Conservation (phyloP, 1,140 invertebrate species). For the Zaprionus taronus region DNA sequence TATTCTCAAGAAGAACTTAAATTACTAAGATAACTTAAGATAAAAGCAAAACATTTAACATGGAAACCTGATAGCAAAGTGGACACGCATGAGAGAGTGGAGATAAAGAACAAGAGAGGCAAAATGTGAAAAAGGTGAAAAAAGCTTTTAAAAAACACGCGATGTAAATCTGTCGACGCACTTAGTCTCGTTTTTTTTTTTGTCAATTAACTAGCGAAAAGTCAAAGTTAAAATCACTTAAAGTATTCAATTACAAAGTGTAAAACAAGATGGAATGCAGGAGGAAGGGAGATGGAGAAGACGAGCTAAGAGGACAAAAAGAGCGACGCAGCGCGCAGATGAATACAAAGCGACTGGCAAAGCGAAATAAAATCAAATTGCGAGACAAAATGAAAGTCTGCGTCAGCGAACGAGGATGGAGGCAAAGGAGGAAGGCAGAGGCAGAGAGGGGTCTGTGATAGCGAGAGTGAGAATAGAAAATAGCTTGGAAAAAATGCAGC, state of each 20-base stretch:
- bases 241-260: conserved; percentile 77
- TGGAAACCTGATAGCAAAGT: background rate
- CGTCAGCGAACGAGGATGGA: conserved; percentile 36
- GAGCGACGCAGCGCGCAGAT: conserved; percentile 16
- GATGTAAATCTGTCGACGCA: conserved; percentile 36
- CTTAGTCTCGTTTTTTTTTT: conserved; percentile 37
- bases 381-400: conserved; percentile 54
- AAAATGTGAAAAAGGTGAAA: background rate
- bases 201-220: conserved; percentile 58
- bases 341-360: conserved; percentile 43
- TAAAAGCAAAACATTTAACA: background rate
- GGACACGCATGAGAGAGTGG: background rate
- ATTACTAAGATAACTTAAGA: background rate
- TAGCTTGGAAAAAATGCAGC: conserved; percentile 51
- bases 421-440: too few species aligned
- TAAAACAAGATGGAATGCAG: conserved; percentile 46
- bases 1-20: too few species aligned
- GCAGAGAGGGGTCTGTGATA: background rate
- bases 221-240: conserved; percentile 69
- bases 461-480: conserved; percentile 34
- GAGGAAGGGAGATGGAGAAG: conserved; percentile 9
- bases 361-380: conserved; percentile 70
- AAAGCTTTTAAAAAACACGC: conserved; percentile 34
- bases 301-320: conserved; percentile 13
- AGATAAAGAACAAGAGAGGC: background rate